Evolutionary conservation across 2,113 vertebrate species (phyloP).

Genomic region (Barnardius zonarius): DNA sequence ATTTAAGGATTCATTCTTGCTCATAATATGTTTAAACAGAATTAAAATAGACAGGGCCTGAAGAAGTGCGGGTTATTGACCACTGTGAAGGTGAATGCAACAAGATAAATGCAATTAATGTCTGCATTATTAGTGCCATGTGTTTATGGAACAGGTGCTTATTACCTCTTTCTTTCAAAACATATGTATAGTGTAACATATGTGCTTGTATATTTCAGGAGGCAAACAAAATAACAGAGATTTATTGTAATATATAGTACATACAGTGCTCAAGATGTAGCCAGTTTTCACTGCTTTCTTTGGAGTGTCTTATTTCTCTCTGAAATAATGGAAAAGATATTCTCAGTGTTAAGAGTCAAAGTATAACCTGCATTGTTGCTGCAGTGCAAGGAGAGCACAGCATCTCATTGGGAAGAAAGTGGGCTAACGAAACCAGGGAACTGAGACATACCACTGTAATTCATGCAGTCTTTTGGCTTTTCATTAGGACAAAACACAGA

Average conservation of each 20-base stretch:
- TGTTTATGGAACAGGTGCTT: background rate
- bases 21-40: background rate
- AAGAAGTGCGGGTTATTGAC: background rate
- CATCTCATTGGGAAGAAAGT: background rate
- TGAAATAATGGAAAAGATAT: background rate
- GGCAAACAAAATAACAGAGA: background rate
- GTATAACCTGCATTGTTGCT: background rate
- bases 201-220: background rate
- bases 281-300: background rate
- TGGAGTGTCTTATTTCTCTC: background rate
- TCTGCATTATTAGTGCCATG: background rate
- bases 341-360: background rate
- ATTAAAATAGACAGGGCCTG: background rate
- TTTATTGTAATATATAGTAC: background rate
- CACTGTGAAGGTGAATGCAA: background rate
- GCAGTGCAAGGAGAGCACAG: background rate
- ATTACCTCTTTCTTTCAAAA: background rate
- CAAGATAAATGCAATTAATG: background rate
- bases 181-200: background rate
- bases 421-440: background rate
- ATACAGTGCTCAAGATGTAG: background rate
- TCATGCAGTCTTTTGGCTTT: background rate
- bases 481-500: background rate
- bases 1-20: background rate
- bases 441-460: background rate